Percentiles rank a stretch among this genome's conserved stretches.
These are phyloP conservation scores for Eurosta solidaginis DNA, from an alignment of 1,140 invertebrate species.

Conservation along the genomic window DNA sequence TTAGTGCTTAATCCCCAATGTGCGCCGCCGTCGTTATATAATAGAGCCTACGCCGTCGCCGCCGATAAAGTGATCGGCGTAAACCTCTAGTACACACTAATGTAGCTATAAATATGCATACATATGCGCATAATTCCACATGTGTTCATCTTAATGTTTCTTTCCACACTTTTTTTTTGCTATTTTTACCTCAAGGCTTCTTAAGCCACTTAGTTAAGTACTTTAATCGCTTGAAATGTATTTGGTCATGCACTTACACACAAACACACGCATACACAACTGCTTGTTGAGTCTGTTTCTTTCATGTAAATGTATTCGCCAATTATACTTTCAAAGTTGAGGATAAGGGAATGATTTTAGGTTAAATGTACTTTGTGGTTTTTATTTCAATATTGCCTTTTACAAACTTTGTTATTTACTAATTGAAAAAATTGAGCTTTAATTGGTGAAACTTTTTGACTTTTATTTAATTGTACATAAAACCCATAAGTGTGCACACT, in stretches of 20 bases:
- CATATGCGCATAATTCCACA: background rate
- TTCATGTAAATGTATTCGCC: background rate
- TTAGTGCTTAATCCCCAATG: too few species aligned
- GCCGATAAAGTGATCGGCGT: too few species aligned
- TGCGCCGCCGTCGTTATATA: too few species aligned
- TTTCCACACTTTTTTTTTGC: background rate
- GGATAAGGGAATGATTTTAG: background rate
- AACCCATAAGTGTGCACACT: background rate
- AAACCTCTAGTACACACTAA: background rate
- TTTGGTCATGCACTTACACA: too few species aligned
- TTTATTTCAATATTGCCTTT: background rate
- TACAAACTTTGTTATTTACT: background rate
- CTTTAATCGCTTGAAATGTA: background rate
- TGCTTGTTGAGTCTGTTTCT: too few species aligned
- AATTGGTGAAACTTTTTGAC: conserved; percentile 13
- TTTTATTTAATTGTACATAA: conserved; percentile 11
- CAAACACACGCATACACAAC: too few species aligned
- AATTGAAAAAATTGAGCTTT: conserved; percentile 25
- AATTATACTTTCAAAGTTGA: background rate
- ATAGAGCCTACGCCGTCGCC: too few species aligned
- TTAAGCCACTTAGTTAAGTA: conserved; percentile 21
- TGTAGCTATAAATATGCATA: background rate
- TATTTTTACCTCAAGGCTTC: background rate
- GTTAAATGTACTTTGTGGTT: background rate
- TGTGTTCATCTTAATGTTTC: background rate